Evolutionary conservation across 2,888 invertebrate genomes (phyloP), one percentile per base, ranked within the genome.

Genomic region (Rotaria macrura): DNA sequence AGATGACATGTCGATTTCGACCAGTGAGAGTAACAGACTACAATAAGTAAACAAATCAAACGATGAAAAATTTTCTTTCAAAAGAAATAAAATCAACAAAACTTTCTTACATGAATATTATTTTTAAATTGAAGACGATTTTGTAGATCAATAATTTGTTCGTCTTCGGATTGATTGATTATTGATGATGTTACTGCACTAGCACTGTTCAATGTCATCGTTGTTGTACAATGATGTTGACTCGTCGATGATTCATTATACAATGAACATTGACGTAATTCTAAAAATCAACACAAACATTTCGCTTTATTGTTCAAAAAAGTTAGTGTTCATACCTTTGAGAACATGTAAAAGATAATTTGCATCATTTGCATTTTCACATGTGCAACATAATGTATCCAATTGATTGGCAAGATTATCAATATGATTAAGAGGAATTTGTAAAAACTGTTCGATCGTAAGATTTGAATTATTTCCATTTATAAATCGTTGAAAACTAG

Each of bases 271-370:
- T 72, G 72, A 38, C 72, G 72, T 72, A 72, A 72, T 72, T 72
- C 72, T 65, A 65, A 9, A 65, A 65, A 29, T 29, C 6, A 65
- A 65, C 6, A 57, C 2, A 57, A 65, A 65, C 9, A 29, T 23
- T 65, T 29, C 17, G 20, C 12, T 12, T 23, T 2, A 65, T 0
- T 34, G 14, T n/a, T 29, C 9, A 12, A 14, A 17, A 17, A 29
- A 17, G 12, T 52, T 23, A 23, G 5, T 23, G 20, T 52, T 52
- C 23, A 23, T 65, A 65, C 65, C 65, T 72, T 72, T 72, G 1
- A 72, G n/a, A 38, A 72, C 72, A 72, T 72, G 72, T 72, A 72
- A 38, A 38, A 72, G 40, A 72, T 72, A 72, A 72, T 72, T 72
- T 38, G 72, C 72, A 72, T 72, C 72, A 25, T 72, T 72, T 7